Conservation (phyloP, 2,113 vertebrate species). For the Pseudorectes ferrugineus region DNA sequence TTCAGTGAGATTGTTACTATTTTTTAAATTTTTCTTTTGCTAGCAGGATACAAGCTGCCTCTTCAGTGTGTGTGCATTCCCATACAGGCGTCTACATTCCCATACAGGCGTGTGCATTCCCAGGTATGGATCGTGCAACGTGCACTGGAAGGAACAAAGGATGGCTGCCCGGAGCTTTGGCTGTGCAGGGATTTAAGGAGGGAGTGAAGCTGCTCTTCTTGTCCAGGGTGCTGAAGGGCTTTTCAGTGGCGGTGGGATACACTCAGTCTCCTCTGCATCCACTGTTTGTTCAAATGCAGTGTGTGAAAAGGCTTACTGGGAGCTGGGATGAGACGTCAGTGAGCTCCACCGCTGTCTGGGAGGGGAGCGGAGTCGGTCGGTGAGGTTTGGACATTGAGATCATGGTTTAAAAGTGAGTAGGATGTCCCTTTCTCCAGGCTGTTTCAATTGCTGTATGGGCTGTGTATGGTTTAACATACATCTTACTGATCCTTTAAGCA, state of each 20-base stretch:
- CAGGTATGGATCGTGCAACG: not conserved
- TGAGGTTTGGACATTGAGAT: not conserved
- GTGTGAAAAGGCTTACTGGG: not conserved
- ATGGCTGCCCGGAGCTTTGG: not conserved
- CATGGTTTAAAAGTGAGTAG: not conserved
- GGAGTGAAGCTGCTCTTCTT: not conserved
- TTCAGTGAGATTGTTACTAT: not conserved
- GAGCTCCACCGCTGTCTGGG: not conserved
- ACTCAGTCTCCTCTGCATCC: not conserved
- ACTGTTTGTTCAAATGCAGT: not conserved
- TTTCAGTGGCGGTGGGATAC: fast-evolving
- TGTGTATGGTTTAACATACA: not conserved
- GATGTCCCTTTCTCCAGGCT: not conserved
- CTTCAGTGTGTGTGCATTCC: not conserved
- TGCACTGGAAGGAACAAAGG: not conserved
- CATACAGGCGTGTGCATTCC: not conserved
- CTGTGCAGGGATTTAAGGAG: fast-evolving
- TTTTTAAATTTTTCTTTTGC: not conserved
- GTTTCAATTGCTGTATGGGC: not conserved
- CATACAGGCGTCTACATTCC: not conserved
- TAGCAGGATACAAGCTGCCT: not conserved
- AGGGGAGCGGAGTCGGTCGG: not conserved
- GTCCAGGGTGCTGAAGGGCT: slow-evolving; percentile 56
- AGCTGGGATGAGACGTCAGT: not conserved
- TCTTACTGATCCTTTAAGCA: not conserved